Evolutionary conservation across 2,797 vertebrate genomes (phyloP).

Genomic region (Hydrolagus colliei): DNA sequence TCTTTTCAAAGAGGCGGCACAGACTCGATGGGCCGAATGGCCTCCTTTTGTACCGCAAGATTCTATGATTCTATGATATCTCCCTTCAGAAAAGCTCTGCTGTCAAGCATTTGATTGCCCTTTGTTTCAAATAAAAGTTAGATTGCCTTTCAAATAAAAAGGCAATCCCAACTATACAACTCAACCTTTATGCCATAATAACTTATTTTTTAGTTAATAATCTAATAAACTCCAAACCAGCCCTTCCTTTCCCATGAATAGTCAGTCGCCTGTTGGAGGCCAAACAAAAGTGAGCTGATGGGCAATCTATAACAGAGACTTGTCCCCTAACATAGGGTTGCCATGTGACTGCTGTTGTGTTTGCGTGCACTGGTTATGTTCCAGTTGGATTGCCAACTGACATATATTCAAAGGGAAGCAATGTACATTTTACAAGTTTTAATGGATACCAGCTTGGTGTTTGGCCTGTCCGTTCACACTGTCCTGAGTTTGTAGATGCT

Average conservation of each 20-base stretch:
- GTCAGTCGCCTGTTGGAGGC: not conserved
- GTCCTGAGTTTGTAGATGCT: not conserved
- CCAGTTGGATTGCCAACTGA: not conserved
- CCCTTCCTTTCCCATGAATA: no score
- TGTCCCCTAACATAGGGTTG: not conserved
- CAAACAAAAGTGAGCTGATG: not conserved
- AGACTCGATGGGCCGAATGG: no score
- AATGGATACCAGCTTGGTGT: not conserved
- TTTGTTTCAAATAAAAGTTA: no score
- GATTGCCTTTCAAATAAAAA: not conserved
- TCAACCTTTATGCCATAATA: not conserved
- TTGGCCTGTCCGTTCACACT: not conserved
- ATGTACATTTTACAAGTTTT: not conserved
- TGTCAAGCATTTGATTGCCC: no score
- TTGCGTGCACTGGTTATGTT: not conserved
- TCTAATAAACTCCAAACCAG: no score
- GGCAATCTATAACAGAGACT: not conserved
- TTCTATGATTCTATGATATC: no score
- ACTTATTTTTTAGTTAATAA: no score
- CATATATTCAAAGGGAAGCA: not conserved
- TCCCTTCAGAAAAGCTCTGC: no score
- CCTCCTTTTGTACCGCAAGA: no score
- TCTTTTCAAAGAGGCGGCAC: no score
- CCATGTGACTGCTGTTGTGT: not conserved
- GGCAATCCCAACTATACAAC: not conserved